A percentile compares a stretch with the other conserved stretches of the same genome.
Evolutionary conservation across 2,888 invertebrate species (phyloP).

Genomic region (Thelaira solivaga): DNA sequence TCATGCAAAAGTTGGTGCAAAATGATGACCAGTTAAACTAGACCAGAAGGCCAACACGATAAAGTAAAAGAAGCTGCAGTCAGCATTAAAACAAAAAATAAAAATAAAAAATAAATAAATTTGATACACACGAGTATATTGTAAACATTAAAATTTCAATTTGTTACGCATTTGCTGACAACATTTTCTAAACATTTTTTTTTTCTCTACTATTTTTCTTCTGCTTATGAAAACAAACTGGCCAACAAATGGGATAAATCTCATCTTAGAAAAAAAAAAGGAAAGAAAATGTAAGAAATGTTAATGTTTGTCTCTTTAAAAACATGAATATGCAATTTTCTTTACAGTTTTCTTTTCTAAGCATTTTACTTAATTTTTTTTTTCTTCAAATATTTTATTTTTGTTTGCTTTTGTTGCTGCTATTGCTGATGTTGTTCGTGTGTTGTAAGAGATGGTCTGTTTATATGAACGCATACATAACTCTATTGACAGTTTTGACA

Average conservation of each 20-base stretch:
- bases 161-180: conserved; percentile 65
- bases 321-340: conserved; percentile 48
- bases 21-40: conserved; percentile 58
- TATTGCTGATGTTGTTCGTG: no score
- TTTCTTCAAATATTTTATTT: neutral
- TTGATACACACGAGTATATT: conserved; percentile 38
- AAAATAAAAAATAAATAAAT: no score
- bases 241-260: conserved; percentile 30
- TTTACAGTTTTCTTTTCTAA: conserved; percentile 44
- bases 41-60: conserved; percentile 30
- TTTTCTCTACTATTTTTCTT: conserved; percentile 2
- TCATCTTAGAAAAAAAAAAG: neutral
- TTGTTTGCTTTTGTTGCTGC: no score
- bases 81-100: neutral
- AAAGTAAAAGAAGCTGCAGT: conserved; percentile 7
- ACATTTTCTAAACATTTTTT: conserved; percentile 58
- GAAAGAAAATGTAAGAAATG: neutral
- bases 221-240: conserved; percentile 17
- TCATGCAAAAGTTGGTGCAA: conserved; percentile 25
- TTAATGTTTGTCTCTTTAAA: neutral
- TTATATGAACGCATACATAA: conserved; percentile 34
- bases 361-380: neutral
- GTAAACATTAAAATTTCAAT: conserved; percentile 62
- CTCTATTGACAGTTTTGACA: conserved; percentile 59
- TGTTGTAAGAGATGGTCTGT: no score